Conservation (phyloP, 30 jellyfish, hydroid and myxozoan genomes). For the Hydra vulgaris region DNA sequence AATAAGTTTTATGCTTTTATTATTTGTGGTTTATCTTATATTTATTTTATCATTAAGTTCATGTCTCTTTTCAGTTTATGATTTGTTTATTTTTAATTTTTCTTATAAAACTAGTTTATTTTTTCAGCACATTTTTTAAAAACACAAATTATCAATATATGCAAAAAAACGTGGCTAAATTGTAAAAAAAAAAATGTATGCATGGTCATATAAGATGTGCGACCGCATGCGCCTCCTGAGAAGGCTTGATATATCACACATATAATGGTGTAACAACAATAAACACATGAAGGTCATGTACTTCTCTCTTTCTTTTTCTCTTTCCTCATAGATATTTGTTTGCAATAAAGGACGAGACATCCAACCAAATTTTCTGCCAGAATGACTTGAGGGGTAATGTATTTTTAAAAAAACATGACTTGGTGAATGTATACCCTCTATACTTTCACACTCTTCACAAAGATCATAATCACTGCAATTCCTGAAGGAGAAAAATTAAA, state of each 20-base stretch:
- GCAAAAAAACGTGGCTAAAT: too few relatives aligned
- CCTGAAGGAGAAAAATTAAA: conserved; percentile 9
- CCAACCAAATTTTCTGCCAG: conserved; percentile 59
- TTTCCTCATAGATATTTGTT: conserved; percentile 44
- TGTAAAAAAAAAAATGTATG: too few relatives aligned
- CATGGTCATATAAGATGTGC: not conserved
- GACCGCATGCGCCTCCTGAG: not conserved
- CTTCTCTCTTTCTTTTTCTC: conserved; percentile 29
- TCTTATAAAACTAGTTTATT: too few relatives aligned
- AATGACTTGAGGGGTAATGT: conserved; percentile 51
- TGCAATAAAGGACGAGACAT: conserved; percentile 53
- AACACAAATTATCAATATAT: too few relatives aligned
- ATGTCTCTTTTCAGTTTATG: too few relatives aligned
- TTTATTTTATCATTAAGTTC: too few relatives aligned
- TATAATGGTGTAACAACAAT: too few relatives aligned
- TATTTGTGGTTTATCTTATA: too few relatives aligned
- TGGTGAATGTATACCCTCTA: conserved; percentile 61
- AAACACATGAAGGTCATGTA: too few relatives aligned
- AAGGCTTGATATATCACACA: not conserved
- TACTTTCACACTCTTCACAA: conserved; percentile 67
- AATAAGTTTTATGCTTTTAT: too few relatives aligned
- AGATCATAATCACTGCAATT: conserved; percentile 85
- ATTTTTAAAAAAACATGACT: conserved; percentile 70
- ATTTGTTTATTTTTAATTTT: too few relatives aligned
- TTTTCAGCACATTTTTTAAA: too few relatives aligned